phyloP scores from a whole-genome alignment of 1,140 invertebrate species.

The Triops cancriformis region DNA sequence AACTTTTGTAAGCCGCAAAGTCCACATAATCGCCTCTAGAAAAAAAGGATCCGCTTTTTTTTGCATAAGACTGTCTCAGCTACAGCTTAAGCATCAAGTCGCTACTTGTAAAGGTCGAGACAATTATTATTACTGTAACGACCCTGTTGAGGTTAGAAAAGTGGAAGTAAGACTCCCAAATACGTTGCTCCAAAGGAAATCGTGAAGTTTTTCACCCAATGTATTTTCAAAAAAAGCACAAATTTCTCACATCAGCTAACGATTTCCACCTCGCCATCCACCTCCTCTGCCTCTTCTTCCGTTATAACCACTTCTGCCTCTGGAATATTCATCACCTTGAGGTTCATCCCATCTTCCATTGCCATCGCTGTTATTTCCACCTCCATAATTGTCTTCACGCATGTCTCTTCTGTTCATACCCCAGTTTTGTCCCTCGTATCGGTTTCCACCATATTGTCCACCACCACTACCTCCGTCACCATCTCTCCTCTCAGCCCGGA shows the following conservation, averaged over 20 bases:
- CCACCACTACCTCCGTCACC: background rate
- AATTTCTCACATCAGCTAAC: background rate
- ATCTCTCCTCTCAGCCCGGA: background rate
- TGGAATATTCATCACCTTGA: background rate
- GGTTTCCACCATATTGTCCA: background rate
- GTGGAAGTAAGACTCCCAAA: too few species aligned
- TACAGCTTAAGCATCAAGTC: too few species aligned
- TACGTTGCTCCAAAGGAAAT: background rate
- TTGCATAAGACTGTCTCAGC: too few species aligned
- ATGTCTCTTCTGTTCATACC: slow-evolving; percentile 1
- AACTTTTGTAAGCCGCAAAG: too few species aligned
- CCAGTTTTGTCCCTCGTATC: background rate
- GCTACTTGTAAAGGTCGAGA: too few species aligned
- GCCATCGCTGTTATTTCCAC: background rate
- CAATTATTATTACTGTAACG: too few species aligned
- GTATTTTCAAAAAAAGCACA: slow-evolving; percentile 12
- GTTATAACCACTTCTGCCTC: background rate
- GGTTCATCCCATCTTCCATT: slow-evolving; percentile 2
- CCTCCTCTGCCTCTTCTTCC: background rate
- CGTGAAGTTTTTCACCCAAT: background rate
- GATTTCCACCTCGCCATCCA: background rate
- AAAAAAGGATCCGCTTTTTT: too few species aligned
- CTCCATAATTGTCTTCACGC: slow-evolving; percentile 3
- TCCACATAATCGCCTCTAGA: too few species aligned
- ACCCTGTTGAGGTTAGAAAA: too few species aligned